phyloP scores from a whole-genome alignment of 2,797 vertebrate genomes.

The Luscinia megarhynchos region DNA sequence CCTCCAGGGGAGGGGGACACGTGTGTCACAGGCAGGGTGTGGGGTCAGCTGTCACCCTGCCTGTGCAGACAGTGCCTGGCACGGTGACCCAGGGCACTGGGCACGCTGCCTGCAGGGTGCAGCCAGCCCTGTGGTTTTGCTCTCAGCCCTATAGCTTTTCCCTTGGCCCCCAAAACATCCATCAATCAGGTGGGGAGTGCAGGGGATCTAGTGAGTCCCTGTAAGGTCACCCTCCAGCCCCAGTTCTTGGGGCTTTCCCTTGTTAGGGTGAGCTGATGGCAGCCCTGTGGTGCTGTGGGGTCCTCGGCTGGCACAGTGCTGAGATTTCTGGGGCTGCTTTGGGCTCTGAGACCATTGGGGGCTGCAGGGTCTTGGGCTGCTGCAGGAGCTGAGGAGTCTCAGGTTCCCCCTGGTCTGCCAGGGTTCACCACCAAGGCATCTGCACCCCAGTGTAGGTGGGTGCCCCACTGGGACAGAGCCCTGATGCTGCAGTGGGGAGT shows the following conservation, averaged over 20 bases:
- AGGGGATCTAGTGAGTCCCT: not conserved
- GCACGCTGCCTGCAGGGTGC: not conserved
- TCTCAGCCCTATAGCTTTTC: not conserved
- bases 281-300: not conserved
- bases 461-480: not conserved
- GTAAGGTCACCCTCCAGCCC: rapidly evolving
- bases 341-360: not conserved
- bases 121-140: not conserved
- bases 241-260: not conserved
- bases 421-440: not conserved
- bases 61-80: not conserved
- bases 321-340: not conserved
- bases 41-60: not conserved
- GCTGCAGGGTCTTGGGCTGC: not conserved
- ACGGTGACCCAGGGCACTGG: not conserved
- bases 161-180: not conserved
- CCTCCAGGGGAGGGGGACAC: not conserved
- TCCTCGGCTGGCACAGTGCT: not conserved
- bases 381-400: not conserved
- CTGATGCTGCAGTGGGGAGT: not conserved
- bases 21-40: not conserved
- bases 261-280: not conserved
- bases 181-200: rapidly evolving
- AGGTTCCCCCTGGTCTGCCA: not conserved
- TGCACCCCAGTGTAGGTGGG: not conserved